Percentiles rank a stretch among this genome's conserved stretches.
Evolutionary conservation across 2,888 invertebrate genomes (phyloP).

Genomic region (Agonum fuliginosum): DNA sequence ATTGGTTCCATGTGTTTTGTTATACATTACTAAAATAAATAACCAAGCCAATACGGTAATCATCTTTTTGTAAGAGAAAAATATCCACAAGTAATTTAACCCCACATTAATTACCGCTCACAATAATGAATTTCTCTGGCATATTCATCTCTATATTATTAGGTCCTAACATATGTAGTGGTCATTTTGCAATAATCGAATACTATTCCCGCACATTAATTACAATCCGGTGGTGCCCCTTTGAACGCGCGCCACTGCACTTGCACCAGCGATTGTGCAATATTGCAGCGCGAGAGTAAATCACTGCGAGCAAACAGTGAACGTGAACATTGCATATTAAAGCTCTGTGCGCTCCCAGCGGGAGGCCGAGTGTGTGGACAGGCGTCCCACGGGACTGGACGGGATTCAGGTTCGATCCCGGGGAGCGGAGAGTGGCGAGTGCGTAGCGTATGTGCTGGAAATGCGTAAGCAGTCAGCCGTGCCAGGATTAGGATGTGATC

Average conservation of each 20-base stretch:
- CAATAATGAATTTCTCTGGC: background rate
- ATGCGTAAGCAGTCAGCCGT: background rate
- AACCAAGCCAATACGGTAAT: too few species aligned
- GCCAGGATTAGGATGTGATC: background rate
- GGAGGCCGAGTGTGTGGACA: background rate
- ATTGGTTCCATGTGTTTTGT: too few species aligned
- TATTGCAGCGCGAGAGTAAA: slow-evolving; percentile 26
- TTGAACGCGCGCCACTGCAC: slow-evolving; percentile 17
- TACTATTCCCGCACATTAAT: slow-evolving; percentile 33
- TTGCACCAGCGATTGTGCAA: slow-evolving; percentile 10
- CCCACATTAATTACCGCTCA: background rate
- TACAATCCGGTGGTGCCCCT: slow-evolving; percentile 34
- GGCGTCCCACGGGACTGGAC: slow-evolving; percentile 2
- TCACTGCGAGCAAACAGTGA: slow-evolving; percentile 20
- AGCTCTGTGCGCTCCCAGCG: slow-evolving; percentile 18
- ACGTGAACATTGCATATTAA: slow-evolving; percentile 3
- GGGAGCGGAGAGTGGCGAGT: background rate
- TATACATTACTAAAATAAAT: too few species aligned
- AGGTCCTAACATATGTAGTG: slow-evolving; percentile 10
- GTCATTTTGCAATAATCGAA: slow-evolving; percentile 25
- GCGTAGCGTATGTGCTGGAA: background rate
- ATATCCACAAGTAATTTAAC: too few species aligned
- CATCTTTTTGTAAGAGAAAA: too few species aligned
- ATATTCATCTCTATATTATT: background rate
- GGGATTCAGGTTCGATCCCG: too few species aligned